Base-by-base conservation (phyloP, 2,113 vertebrate genomes). In the Grammomys surdaster region DNA sequence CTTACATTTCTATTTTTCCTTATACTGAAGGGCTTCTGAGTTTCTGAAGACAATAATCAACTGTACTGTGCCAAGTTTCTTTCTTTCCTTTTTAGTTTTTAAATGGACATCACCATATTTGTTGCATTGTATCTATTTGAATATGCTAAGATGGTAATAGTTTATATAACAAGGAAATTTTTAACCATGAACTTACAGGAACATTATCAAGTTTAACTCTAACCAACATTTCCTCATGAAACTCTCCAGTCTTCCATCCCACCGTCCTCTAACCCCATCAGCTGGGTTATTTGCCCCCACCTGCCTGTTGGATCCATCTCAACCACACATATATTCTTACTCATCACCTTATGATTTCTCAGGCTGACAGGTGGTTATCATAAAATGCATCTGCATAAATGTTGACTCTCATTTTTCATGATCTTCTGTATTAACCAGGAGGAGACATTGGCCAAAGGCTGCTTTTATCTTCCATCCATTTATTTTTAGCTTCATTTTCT, bases 1-100 rank as follows among this genome's bases (percentile, higher is more conserved):
- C 69, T 90, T 63, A 75, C 33, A 56, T 90, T 93, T 92, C 31
- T 36, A 60, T 65, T 91, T 96, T 91, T 91, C 28, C 67, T 92
- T 90, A n/a, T 56, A 63, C 48, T 75, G 75, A 73, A 46, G 77
- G 19, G 6, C 5, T 73, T 89, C 48, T 82, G 31, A 43, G 14
- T 78, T 89, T 86, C 86, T 60, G 93, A 46, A 70, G 28, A 91
- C 73, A 86, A 16, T 63, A 63, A 89, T 89, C 69, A 87, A 84
- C 46, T 70, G 26, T 11, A 48, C 16, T 67, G 17, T 54, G 31
- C 31, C 24, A 60, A 72, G 78, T 87, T 69, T 70, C 6, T 20
- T 69, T 48, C 19, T 67, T 56, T 54, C 17, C 4, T 33, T 54
- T 51, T 7, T 10, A 51, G 51, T 51, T 46, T 24, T 28, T 58